These are phyloP conservation scores for Apis laboriosa DNA, from an alignment of 1,140 invertebrate species.

Conservation along the genomic window DNA sequence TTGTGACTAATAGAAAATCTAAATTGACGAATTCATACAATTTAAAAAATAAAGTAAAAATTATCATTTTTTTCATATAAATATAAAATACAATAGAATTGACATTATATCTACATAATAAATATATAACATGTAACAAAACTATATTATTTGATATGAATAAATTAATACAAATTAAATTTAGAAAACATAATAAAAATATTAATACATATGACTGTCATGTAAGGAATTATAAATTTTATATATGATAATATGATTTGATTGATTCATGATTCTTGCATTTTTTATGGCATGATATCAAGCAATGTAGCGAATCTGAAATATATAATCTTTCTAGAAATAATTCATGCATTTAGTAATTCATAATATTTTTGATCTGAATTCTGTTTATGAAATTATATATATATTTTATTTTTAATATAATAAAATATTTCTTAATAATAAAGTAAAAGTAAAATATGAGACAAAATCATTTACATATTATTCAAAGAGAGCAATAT, in stretches of 20 bases:
- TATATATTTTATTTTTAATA: slow-evolving; percentile 36
- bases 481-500: slow-evolving; percentile 37
- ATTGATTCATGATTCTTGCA: slow-evolving; percentile 22
- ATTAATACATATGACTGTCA: slow-evolving; percentile 40
- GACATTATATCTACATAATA: slow-evolving; percentile 62
- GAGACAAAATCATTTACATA: slow-evolving; percentile 55
- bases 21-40: slow-evolving; percentile 26
- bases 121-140: slow-evolving; percentile 71
- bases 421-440: slow-evolving; percentile 40
- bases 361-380: slow-evolving; percentile 49
- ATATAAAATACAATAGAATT: slow-evolving; percentile 61
- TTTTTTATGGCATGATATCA: background rate
- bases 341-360: slow-evolving; percentile 33
- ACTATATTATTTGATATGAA: slow-evolving; percentile 44
- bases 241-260: background rate
- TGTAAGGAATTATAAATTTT: slow-evolving; percentile 36
- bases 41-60: slow-evolving; percentile 36
- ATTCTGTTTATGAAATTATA: slow-evolving; percentile 44
- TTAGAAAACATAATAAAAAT: slow-evolving; percentile 48
- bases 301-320: slow-evolving; percentile 24
- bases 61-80: slow-evolving; percentile 34
- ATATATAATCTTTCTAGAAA: slow-evolving; percentile 16
- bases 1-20: slow-evolving; percentile 54
- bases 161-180: slow-evolving; percentile 64
- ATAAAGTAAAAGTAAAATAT: slow-evolving; percentile 50